Evolutionary conservation across 2,113 vertebrate species (phyloP).

Genomic region (chimpanzee (Pan troglodytes)): NHGRI_mPanTro3-v2.1_pri NC_072408.2:92434501-92435000

Average conservation of each 20-base stretch:
- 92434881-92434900: no score
- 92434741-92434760: neutral
- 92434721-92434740: neutral
- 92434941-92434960: neutral
- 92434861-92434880: neutral
- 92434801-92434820: neutral
- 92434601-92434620: neutral
- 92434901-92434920: neutral
- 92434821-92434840: neutral
- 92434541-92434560: neutral
- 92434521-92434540: neutral
- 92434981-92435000: neutral
- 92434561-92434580: neutral
- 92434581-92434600: neutral
- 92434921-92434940: neutral
- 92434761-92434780: neutral
- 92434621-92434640: neutral
- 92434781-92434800: neutral
- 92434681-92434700: neutral
- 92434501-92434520: neutral
- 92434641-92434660: neutral
- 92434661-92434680: neutral
- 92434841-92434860: fast-evolving
- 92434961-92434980: neutral
- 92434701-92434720: neutral